Evolutionary conservation across 2,888 invertebrate genomes (phyloP).

Genomic region (Choreutis nemorana): DNA sequence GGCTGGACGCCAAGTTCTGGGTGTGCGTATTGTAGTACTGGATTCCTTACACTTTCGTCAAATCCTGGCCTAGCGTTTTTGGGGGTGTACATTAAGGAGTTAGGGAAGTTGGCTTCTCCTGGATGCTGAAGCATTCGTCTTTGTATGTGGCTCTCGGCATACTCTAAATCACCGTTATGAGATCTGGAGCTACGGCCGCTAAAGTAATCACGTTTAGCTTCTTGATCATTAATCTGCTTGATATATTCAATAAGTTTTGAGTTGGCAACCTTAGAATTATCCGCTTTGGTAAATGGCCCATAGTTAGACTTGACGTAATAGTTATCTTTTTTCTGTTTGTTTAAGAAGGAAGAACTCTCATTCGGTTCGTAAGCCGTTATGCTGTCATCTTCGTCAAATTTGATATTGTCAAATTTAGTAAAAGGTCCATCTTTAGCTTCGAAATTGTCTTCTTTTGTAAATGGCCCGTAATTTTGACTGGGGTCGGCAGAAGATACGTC

Average conservation of each 20-base stretch:
- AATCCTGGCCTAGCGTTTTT: conserved; percentile 69
- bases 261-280: conserved; percentile 66
- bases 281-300: conserved; percentile 71
- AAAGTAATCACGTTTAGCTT: conserved; percentile 68
- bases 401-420: conserved; percentile 66
- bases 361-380: conserved; percentile 39
- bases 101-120: conserved; percentile 70
- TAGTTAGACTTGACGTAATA: conserved; percentile 53
- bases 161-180: conserved; percentile 50
- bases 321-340: conserved; percentile 51
- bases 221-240: conserved; percentile 72
- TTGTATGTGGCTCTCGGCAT: conserved; percentile 68
- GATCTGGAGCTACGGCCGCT: conserved; percentile 58
- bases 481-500: conserved; percentile 36
- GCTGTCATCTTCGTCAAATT: conserved; percentile 40
- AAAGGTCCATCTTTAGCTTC: conserved; percentile 66
- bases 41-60: conserved; percentile 75
- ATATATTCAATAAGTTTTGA: conserved; percentile 72
- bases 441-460: conserved; percentile 69
- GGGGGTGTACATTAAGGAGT: conserved; percentile 71
- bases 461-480: conserved; percentile 62
- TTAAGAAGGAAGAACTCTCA: conserved; percentile 36
- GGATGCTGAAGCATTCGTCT: conserved; percentile 76
- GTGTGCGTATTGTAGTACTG: conserved; percentile 81
- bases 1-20: conserved; percentile 82